Percentiles rank a stretch among this genome's conserved stretches.
phyloP scores from a whole-genome alignment of 2,113 vertebrate species.

The Crotalus tigris region DNA sequence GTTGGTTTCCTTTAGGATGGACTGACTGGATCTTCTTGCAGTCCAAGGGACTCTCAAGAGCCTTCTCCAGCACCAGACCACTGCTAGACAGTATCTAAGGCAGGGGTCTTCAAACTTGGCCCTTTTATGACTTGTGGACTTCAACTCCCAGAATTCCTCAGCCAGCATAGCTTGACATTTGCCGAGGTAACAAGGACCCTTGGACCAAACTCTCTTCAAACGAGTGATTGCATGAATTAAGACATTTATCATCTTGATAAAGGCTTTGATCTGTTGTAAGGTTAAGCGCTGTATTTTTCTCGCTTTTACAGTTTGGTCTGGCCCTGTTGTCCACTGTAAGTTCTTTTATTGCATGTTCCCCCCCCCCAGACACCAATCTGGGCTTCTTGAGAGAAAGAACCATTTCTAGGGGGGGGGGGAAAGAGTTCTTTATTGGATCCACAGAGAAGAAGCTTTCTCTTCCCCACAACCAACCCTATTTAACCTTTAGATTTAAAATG shows the following conservation, averaged over 20 bases:
- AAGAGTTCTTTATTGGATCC: not conserved
- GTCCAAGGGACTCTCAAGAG: not conserved
- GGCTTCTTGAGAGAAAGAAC: not conserved
- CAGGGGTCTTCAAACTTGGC: too few relatives aligned
- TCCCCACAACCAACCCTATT: not conserved
- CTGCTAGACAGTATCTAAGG: not conserved
- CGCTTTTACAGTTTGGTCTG: not conserved
- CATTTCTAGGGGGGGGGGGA: not conserved
- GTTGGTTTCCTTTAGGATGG: not conserved
- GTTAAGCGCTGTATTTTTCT: not conserved
- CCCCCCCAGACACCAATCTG: not conserved
- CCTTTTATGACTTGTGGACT: too few relatives aligned
- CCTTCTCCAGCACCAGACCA: not conserved
- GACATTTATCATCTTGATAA: not conserved
- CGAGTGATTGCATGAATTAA: not conserved
- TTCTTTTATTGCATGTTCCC: not conserved
- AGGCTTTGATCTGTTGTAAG: not conserved
- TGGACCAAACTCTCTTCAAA: not conserved
- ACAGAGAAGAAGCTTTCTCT: not conserved
- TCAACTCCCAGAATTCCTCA: too few relatives aligned
- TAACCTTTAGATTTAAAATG: not conserved
- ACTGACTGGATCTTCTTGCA: not conserved
- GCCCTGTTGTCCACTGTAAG: not conserved
- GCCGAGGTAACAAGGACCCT: not conserved
- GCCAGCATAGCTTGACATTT: not conserved